Evolutionary conservation across 2,888 invertebrate genomes (phyloP).

Genomic region (Eulithis testata): DNA sequence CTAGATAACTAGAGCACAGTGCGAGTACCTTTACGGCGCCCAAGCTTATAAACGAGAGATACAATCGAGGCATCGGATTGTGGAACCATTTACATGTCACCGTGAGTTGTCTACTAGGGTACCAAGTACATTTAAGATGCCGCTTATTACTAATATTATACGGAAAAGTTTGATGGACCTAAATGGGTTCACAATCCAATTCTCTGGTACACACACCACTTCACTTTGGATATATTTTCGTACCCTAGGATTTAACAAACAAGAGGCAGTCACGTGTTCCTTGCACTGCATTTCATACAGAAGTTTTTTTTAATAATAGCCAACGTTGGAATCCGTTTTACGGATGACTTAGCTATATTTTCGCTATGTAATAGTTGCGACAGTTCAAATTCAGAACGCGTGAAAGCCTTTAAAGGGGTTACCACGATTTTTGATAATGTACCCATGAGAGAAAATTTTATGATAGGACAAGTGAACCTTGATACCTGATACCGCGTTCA

Average conservation of each 20-base stretch:
- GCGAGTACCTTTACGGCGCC: slow-evolving; percentile 3
- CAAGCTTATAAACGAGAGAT: background rate
- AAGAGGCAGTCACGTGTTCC: background rate
- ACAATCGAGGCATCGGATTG: slow-evolving; percentile 1
- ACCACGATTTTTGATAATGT: too few relatives aligned
- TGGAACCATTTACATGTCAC: background rate
- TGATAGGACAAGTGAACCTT: too few relatives aligned
- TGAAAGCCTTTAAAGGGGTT: too few relatives aligned
- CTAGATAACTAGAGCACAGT: slow-evolving; percentile 37
- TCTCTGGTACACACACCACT: background rate
- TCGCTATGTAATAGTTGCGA: too few relatives aligned
- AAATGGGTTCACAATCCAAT: background rate
- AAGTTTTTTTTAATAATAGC: too few relatives aligned
- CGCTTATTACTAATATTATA: background rate
- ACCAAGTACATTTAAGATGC: background rate
- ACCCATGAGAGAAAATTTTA: too few relatives aligned
- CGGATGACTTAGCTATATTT: too few relatives aligned
- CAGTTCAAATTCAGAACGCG: too few relatives aligned
- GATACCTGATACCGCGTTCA: too few relatives aligned
- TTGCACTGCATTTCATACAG: background rate
- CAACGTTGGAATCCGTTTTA: too few relatives aligned
- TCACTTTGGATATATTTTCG: background rate
- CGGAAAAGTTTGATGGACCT: background rate
- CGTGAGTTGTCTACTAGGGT: background rate
- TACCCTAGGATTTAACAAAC: background rate